Evolutionary conservation across 2,888 invertebrate species (phyloP).

Genomic region (Epinotia nisella): DNA sequence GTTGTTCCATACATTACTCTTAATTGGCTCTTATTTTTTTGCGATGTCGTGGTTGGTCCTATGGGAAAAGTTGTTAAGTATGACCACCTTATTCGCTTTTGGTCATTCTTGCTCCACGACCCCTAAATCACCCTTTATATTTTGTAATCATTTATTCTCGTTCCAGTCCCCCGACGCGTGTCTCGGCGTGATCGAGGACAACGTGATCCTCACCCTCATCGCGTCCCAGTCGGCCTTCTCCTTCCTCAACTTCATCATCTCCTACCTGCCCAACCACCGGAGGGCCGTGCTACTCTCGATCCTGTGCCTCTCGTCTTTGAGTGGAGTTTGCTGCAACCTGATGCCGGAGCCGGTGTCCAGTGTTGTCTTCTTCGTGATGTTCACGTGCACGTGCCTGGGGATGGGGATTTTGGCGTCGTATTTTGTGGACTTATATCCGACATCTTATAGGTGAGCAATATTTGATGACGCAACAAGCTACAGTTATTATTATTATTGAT

Average conservation of each 20-base stretch:
- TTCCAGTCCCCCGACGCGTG: conserved; percentile 76
- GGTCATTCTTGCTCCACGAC: too few relatives aligned
- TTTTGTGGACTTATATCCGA: conserved; percentile 77
- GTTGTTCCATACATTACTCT: too few relatives aligned
- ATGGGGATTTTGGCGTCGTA: conserved; percentile 79
- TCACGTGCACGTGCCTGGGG: conserved; percentile 74
- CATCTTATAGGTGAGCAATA: conserved; percentile 71
- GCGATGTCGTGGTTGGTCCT: too few relatives aligned
- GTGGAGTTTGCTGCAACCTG: conserved; percentile 74
- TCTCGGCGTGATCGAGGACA: conserved; percentile 80
- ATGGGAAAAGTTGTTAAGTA: too few relatives aligned
- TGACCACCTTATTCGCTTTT: too few relatives aligned
- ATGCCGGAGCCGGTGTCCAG: conserved; percentile 76
- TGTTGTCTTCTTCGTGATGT: conserved; percentile 71
- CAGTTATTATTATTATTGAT: too few relatives aligned
- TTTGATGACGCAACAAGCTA: too few relatives aligned
- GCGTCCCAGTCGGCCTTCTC: conserved; percentile 86
- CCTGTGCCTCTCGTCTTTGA: conserved; percentile 81
- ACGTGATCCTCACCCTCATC: conserved; percentile 87
- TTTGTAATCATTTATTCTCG: conserved; percentile 1
- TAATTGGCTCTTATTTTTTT: too few relatives aligned
- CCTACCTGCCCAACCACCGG: conserved; percentile 83
- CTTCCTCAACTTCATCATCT: conserved; percentile 84
- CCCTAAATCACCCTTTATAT: too few relatives aligned
- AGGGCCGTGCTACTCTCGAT: conserved; percentile 78